A percentile compares a stretch with the other conserved stretches of the same genome.
Evolutionary conservation across 53 echinoderm and acorn worm genomes (phyloP).

Genomic region (Temnopleurus reevesii): DNA sequence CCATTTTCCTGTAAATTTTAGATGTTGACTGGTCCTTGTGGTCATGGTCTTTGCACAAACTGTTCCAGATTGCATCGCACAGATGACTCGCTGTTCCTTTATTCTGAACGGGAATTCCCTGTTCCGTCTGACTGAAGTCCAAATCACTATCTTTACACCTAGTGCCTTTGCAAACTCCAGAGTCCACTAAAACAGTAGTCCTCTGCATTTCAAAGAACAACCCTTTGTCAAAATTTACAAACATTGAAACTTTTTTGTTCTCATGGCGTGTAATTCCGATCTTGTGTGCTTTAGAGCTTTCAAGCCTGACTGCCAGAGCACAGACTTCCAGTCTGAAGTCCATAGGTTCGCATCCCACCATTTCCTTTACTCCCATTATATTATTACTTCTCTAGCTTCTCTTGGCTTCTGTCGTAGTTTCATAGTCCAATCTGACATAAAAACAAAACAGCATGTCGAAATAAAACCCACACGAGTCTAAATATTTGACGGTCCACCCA

Average conservation of each 20-base stretch:
- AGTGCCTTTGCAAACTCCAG: constrained; percentile 27
- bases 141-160: neutral
- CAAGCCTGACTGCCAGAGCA: constrained; percentile 5
- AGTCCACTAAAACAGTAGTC: constrained; percentile 46
- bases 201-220: neutral
- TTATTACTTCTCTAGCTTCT: neutral
- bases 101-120: neutral
- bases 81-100: neutral
- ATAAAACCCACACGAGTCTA: constrained; percentile 17
- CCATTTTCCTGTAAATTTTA: too few relatives aligned
- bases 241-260: constrained; percentile 35
- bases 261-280: neutral
- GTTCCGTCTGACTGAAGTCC: constrained; percentile 43
- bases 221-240: constrained; percentile 44
- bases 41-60: too few relatives aligned
- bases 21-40: too few relatives aligned
- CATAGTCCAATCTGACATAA: constrained; percentile 49
- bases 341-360: constrained; percentile 3
- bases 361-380: constrained; percentile 1
- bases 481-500: constrained; percentile 39
- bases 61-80: neutral
- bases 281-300: constrained; percentile 31
- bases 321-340: constrained; percentile 46
- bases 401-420: neutral
- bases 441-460: constrained; percentile 43